Base-by-base conservation (phyloP, 2,113 vertebrate genomes). In the Myotis lucifugus region DNA sequence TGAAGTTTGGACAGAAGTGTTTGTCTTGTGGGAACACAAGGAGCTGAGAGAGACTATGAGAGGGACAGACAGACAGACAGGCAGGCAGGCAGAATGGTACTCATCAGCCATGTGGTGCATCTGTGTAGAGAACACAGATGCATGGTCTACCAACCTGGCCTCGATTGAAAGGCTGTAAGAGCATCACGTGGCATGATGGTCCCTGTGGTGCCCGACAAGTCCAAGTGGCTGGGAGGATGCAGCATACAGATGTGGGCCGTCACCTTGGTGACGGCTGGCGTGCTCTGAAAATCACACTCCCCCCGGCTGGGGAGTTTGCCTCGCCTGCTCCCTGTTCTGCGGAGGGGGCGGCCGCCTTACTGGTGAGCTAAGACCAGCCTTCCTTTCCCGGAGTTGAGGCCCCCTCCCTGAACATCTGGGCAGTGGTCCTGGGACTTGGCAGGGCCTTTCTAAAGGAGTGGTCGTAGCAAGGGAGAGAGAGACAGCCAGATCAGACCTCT, bases 21-120 rank as follows among this genome's bases (percentile, higher is more conserved):
- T 82, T 98, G 97, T 97, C 97, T 96, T 88, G 66, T 97, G 95
- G 70, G 64, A 81, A 77, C 84, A 27, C 37, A 90, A 74, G 94
- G 66, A 95, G 77, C 52, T 92, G 40, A 74, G 46, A 73, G 76
- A 27, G 77, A 52, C 2, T 29, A 15, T 32, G 73, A n/a, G 74
- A 77, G 15, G n/a, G 84, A 79, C 6, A 69, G 21, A 85, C 29
- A 67, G 40, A 78, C 29, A 67, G 40, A 76, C 0, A 52, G 85
- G 82, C 0, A 5, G 34, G n/a, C 11, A 34, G 87, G 34, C 64
- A 61, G n/a, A 32, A 23, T 4, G 18, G 52, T 56, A 27, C 19
- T 25, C 50, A 64, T 6, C 37, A 14, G 61, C 59, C 19, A 40
- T 3, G 34, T 3, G 23, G 6, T 4, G 9, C 25, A 11, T 5